Base-by-base conservation (phyloP, 2,797 vertebrate species). In the Sebastolobus altivelis region DNA sequence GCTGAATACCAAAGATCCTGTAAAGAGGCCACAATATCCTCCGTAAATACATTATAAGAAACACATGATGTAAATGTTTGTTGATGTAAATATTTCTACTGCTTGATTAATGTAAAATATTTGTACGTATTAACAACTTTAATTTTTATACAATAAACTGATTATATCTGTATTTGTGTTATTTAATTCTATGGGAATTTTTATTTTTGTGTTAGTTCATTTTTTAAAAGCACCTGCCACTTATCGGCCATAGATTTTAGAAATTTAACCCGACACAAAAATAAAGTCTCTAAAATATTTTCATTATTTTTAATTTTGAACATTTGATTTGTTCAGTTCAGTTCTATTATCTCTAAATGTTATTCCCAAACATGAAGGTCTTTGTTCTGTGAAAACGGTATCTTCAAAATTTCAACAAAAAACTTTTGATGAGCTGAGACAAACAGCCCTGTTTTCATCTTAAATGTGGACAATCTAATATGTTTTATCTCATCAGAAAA, bases 91-190 rank as follows among this genome's bases (percentile, higher is more conserved):
- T 92, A 89, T 87, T 77, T 83, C 2, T 83, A 70, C 71, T 63
- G 65, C 83, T 78, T 79, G 58, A 69, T 16, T 61, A 14, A 71
- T 38, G 22, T 60, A 31, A 55, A 43, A 62, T 70, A 76, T 91
- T 85, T 90, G 33, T 87, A 77, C 6, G 7, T 72, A 75, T 81
- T 72, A 72, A 37, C 35, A 79, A 52, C 22, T 72, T 40, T 14
- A 4, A 2, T 25, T 79, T 85, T 82, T 83, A 59, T 84, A 68
- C 31, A 88, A 82, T 89, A 88, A 91, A 90, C 5, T 35, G 5
- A 80, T n/a, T 52, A 65, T 55, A 82, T 75, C 33, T 76, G 3
- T 61, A 0, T 18, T 56, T 54, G 14, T 54, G 20, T 77, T 67
- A 8, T 65, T 59, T 46, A 43, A 49, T 72, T 5, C 7, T 54